phyloP scores from a whole-genome alignment of 2,797 vertebrate genomes.

The Amblyraja radiata region DNA sequence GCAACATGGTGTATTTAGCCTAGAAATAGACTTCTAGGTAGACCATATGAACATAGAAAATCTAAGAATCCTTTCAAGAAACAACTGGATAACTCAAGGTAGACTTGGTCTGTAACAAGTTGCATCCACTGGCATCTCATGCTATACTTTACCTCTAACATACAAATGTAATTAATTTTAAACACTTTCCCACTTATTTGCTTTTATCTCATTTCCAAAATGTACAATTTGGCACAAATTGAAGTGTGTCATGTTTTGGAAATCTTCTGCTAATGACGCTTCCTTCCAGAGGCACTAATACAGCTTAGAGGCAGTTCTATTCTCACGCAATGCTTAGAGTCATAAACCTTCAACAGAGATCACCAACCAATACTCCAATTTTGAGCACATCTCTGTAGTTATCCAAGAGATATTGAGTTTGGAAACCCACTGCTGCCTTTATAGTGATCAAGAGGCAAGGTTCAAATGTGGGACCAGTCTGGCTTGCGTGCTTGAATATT shows the following conservation, averaged over 20 bases:
- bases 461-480: neutral
- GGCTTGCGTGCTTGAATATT: neutral
- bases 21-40: neutral
- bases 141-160: neutral
- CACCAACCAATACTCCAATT: neutral
- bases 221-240: neutral
- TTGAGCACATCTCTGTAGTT: neutral
- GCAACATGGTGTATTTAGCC: neutral
- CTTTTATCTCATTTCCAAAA: neutral
- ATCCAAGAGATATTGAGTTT: neutral
- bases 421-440: neutral
- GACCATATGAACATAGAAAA: neutral
- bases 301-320: neutral
- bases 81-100: neutral
- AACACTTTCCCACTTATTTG: neutral
- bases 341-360: neutral
- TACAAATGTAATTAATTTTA: too few relatives aligned
- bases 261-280: neutral
- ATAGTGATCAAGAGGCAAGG: too few relatives aligned
- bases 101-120: neutral
- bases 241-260: neutral
- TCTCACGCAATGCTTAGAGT: neutral
- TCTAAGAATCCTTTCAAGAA: neutral
- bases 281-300: neutral
- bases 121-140: neutral